Conservation (phyloP, 2,888 invertebrate genomes). For the Agriopis marginaria region DNA sequence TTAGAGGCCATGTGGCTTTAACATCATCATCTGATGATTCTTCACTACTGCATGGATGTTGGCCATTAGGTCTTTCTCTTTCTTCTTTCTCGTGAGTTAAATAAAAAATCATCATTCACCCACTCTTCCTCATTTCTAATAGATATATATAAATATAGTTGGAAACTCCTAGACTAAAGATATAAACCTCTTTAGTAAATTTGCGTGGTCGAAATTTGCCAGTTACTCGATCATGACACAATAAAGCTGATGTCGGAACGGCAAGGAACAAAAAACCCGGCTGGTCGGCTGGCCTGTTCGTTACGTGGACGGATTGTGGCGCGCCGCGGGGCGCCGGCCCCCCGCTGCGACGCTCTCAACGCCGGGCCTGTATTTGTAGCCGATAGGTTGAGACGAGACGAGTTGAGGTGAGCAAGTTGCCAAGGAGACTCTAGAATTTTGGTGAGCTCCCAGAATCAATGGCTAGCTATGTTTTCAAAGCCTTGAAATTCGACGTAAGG, state of each 20-base stretch:
- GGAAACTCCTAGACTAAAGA: not conserved
- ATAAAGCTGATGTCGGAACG: conserved; percentile 73
- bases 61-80: no score
- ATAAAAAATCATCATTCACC: no score
- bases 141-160: no score
- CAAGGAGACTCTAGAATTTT: not conserved
- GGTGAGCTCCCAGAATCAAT: not conserved
- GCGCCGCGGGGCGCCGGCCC: conserved; percentile 69
- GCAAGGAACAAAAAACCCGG: conserved; percentile 58
- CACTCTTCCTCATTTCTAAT: no score
- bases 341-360: conserved; percentile 74
- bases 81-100: no score
- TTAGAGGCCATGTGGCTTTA: no score
- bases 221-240: conserved; percentile 64
- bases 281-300: conserved; percentile 52
- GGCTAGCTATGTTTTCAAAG: no score
- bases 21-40: no score
- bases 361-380: conserved; percentile 47
- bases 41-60: no score
- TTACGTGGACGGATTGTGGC: conserved; percentile 62
- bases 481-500: no score
- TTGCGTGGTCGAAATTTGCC: conserved; percentile 21
- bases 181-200: conserved; percentile 1
- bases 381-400: not conserved
- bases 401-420: conserved; percentile 4